Percentiles rank a stretch among this genome's conserved stretches.
These are phyloP conservation scores for Neodiprion pinetum DNA, from an alignment of 1,140 invertebrate species.

Conservation along the genomic window DNA sequence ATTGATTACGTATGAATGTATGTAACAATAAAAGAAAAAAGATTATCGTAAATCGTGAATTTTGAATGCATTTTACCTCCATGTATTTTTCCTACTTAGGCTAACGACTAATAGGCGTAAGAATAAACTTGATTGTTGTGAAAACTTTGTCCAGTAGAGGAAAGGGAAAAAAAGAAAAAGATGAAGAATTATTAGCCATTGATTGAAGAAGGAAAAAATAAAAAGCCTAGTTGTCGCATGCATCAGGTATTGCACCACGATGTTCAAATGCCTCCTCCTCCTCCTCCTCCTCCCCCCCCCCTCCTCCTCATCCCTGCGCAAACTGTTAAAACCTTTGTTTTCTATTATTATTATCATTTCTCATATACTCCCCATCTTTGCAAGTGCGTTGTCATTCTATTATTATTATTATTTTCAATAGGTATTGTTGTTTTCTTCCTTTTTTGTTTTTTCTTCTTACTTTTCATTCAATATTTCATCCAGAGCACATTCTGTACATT, in stretches of 20 bases:
- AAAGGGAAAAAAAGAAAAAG: slow-evolving; percentile 12
- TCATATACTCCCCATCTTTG: too few species aligned
- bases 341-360: background rate
- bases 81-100: too few species aligned
- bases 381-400: background rate
- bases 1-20: background rate
- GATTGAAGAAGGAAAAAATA: background rate
- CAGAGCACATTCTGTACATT: background rate
- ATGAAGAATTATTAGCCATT: background rate
- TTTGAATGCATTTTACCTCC: too few species aligned
- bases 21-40: too few species aligned
- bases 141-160: background rate
- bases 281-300: background rate
- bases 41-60: too few species aligned
- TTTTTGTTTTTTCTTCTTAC: background rate
- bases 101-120: background rate
- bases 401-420: slow-evolving; percentile 1
- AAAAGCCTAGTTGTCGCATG: background rate
- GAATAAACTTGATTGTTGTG: background rate
- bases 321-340: background rate
- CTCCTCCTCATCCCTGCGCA: background rate
- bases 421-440: background rate
- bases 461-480: background rate
- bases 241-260: background rate
- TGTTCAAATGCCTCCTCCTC: background rate